Base-by-base conservation (phyloP, 2,113 vertebrate genomes). In the Passer domesticus region DNA sequence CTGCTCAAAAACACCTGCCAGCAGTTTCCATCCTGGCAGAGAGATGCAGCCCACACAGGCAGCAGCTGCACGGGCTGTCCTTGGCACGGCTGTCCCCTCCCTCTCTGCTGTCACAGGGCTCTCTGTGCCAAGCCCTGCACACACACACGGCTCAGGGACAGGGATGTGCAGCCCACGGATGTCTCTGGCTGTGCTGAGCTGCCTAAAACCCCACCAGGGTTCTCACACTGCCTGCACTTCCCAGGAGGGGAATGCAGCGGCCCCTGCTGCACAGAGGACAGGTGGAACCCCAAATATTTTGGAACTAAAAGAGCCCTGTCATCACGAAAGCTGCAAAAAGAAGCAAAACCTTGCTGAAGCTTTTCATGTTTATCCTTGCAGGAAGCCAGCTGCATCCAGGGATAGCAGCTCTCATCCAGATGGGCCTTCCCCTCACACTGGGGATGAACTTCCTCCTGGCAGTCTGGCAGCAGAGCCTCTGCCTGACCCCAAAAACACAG, bases 141-240 rank as follows among this genome's bases (percentile, higher is more conserved):
- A 9, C 12, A 10, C 0, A 0, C 37, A 23, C 62, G 1, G 37
- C 72, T 49, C 50, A 7, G 59, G 31, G 47, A 4, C 6, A 22
- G 44, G 37, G 30, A 19, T 1, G 47, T 2, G 10, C 60, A 89
- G 80, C 52, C 41, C 22, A 0, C 1, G 27, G 76, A 22, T 21
- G 33, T 8, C 60, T 21, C 52, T 13, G 28, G 84, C 83, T 46
- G 78, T 31, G 30, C 53, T 11, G 67, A 56, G 2, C 53, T 47
- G 37, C 74, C 86, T 9, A 18, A 35, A 77, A 87, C 31, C 47
- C 28, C 73, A 25, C 52, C 82, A 23, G 12, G 7, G 4, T 12
- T 81, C 69, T 2, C 64, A 24, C 7, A 77, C 52, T 28, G 86
- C 74, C 53, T 4, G 15, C 19, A 13, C 43, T 50, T 59, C 7